phyloP scores from a whole-genome alignment of 2,888 invertebrate genomes.

The Sarcophaga variegata region DNA sequence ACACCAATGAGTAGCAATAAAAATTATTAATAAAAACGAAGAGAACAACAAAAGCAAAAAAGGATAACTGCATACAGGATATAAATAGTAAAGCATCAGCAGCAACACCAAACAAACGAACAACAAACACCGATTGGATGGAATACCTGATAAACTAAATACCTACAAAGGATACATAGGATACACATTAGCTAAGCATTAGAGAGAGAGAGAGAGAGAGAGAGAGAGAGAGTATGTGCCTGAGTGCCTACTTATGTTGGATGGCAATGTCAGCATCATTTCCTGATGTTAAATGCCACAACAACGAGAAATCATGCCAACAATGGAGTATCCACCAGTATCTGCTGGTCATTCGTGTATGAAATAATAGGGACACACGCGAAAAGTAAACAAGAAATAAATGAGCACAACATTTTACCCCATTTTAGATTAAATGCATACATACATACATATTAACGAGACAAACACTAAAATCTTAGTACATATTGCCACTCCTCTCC shows the following conservation, averaged over 20 bases:
- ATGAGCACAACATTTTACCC: slow-evolving; percentile 54
- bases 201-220: slow-evolving; percentile 78
- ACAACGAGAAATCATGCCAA: slow-evolving; percentile 73
- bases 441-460: slow-evolving; percentile 5
- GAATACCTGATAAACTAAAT: slow-evolving; percentile 50
- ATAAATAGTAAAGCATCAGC: slow-evolving; percentile 60
- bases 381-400: slow-evolving; percentile 59
- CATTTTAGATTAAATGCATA: slow-evolving; percentile 55
- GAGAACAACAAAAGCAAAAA: slow-evolving; percentile 25
- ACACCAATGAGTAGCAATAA: slow-evolving; percentile 48
- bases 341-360: slow-evolving; percentile 71
- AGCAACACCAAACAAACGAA: slow-evolving; percentile 58
- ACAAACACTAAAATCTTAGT: slow-evolving; percentile 57
- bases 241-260: slow-evolving; percentile 70
- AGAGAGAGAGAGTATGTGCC: slow-evolving; percentile 78
- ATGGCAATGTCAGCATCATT: slow-evolving; percentile 80
- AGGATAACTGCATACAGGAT: slow-evolving; percentile 47
- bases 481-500: not conserved
- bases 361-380: slow-evolving; percentile 52
- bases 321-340: not conserved
- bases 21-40: slow-evolving; percentile 21
- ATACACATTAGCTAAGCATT: not conserved
- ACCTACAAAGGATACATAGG: slow-evolving; percentile 8
- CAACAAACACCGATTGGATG: slow-evolving; percentile 66
- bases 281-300: slow-evolving; percentile 80